These are phyloP conservation scores for Anadara kagoshimensis DNA, from an alignment of 1,140 invertebrate genomes.

Conservation along the genomic window DNA sequence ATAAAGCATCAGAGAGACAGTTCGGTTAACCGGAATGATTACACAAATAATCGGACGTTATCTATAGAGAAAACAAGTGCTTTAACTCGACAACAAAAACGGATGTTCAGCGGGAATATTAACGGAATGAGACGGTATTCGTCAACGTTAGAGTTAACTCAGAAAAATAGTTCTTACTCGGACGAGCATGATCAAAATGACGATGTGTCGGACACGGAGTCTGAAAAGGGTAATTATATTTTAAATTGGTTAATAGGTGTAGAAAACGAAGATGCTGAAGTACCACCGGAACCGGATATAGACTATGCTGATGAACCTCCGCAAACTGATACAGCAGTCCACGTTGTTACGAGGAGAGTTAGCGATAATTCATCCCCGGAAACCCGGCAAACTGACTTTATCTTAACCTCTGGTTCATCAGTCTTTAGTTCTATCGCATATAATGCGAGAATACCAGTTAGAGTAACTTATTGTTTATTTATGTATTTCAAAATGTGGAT, in stretches of 20 bases:
- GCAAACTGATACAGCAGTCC: constrained; percentile 50
- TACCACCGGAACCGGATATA: constrained; percentile 46
- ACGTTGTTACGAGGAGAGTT: constrained; percentile 41
- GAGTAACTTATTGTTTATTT: no score
- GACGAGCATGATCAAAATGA: constrained; percentile 25
- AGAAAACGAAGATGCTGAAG: constrained; percentile 34
- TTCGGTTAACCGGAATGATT: constrained; percentile 4
- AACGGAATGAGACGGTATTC: constrained; percentile 48
- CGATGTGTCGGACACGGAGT: constrained; percentile 45
- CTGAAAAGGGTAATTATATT: constrained; percentile 47
- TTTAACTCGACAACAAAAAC: constrained; percentile 21
- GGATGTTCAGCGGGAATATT: constrained; percentile 23
- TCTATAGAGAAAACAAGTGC: constrained; percentile 36
- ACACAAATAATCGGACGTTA: constrained; percentile 32
- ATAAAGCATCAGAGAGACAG: constrained; percentile 8
- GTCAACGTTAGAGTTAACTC: constrained; percentile 42
- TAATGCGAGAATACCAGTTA: no score
- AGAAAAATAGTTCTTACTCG: constrained; percentile 13
- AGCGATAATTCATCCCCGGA: no score
- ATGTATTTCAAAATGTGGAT: no score
- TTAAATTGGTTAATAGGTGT: constrained; percentile 52
- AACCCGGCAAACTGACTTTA: no score
- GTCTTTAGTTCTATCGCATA: no score
- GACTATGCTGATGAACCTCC: constrained; percentile 46
- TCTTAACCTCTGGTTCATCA: no score